Percentiles rank a stretch among this genome's conserved stretches.
phyloP scores from a whole-genome alignment of 2,113 vertebrate species.

The Brachyhypopomus gauderio region DNA sequence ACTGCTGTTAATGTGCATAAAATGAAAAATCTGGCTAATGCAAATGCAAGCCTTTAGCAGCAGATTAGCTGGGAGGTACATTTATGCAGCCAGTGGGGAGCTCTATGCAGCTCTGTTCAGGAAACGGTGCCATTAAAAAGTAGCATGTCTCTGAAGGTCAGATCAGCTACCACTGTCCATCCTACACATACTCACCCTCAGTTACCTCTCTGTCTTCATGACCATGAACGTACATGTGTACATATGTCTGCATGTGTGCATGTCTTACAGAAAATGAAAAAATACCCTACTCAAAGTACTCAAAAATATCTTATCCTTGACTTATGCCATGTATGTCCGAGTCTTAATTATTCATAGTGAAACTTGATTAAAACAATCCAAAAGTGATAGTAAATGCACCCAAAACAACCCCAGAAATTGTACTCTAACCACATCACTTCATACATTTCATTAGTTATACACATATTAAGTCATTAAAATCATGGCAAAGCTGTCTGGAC shows the following conservation, averaged over 20 bases:
- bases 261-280: background rate
- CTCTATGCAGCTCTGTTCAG: conserved; percentile 20
- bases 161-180: conserved; percentile 13
- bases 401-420: background rate
- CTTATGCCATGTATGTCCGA: too few species aligned
- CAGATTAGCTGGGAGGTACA: conserved; percentile 32
- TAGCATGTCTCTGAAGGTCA: conserved; percentile 13
- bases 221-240: background rate
- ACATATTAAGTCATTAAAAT: conserved; percentile 1
- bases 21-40: conserved; percentile 26
- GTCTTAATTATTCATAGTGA: background rate
- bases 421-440: background rate
- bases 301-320: too few species aligned
- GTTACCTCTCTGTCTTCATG: background rate
- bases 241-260: background rate
- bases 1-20: conserved; percentile 16
- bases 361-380: background rate
- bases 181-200: background rate
- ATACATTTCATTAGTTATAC: background rate
- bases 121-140: conserved; percentile 26
- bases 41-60: conserved; percentile 34
- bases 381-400: background rate
- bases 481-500: background rate
- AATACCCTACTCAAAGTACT: too few species aligned
- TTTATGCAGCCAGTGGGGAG: conserved; percentile 21